phyloP scores from a whole-genome alignment of 2,888 invertebrate species.

The Phyto melanocephala region DNA sequence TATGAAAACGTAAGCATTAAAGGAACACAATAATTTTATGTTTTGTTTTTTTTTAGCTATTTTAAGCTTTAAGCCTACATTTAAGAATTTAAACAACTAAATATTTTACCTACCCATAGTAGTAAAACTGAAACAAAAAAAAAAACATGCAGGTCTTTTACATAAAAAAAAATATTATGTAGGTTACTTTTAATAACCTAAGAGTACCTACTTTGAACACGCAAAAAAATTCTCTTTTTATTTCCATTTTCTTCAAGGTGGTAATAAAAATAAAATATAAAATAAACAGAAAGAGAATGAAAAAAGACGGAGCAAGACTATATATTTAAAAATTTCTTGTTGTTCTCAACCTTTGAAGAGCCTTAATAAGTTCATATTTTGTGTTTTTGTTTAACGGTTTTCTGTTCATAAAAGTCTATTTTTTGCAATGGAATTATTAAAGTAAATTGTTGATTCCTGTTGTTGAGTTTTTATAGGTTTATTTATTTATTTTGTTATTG shows the following conservation, averaged over 20 bases:
- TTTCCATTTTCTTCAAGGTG: slow-evolving; percentile 26
- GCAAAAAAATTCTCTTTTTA: slow-evolving; percentile 28
- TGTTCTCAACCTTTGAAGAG: not conserved
- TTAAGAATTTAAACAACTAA: slow-evolving; percentile 20
- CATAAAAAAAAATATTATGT: slow-evolving; percentile 22
- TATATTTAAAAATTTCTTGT: slow-evolving; percentile 7
- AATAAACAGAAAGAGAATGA: not conserved
- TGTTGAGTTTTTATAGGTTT: slow-evolving; percentile 44
- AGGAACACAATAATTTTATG: slow-evolving; percentile 11
- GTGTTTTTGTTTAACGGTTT: not conserved
- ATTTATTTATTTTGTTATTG: slow-evolving; percentile 13
- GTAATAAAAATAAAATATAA: slow-evolving; percentile 47
- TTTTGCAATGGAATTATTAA: not conserved
- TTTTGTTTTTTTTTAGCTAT: not conserved
- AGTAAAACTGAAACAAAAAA: slow-evolving; percentile 20
- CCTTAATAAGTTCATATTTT: slow-evolving; percentile 29
- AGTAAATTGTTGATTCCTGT: slow-evolving; percentile 27
- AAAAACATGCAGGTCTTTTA: slow-evolving; percentile 20
- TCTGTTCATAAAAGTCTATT: not conserved
- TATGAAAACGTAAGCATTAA: slow-evolving; percentile 54
- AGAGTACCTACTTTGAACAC: slow-evolving; percentile 40
- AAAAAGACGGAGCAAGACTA: not conserved
- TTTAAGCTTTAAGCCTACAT: not conserved
- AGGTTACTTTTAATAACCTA: slow-evolving; percentile 57
- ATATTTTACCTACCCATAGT: not conserved